Evolutionary conservation across 2,113 vertebrate genomes (phyloP).

Genomic region (Oncorhynchus gorbuscha): DNA sequence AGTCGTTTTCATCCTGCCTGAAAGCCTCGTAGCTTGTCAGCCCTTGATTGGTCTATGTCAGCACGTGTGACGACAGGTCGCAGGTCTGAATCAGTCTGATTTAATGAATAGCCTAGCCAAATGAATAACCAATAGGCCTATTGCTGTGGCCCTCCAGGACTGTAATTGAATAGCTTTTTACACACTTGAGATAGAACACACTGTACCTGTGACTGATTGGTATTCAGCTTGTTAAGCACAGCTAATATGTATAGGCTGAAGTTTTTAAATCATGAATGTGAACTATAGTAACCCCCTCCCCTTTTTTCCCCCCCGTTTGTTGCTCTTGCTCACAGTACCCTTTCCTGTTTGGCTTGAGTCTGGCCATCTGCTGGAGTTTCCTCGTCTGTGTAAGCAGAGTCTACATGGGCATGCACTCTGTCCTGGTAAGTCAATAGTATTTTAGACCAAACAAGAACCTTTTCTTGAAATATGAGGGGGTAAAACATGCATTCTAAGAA

Average conservation of each 20-base stretch:
- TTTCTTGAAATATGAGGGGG: too few species aligned
- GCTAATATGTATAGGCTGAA: background rate
- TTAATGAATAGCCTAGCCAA: too few species aligned
- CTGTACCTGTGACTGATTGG: background rate
- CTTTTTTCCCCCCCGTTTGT: conserved; percentile 1
- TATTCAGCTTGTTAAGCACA: background rate
- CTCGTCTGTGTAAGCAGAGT: conserved; percentile 95
- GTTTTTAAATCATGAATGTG: too few species aligned
- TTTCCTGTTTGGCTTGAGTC: conserved; percentile 82
- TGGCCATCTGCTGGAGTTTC: conserved; percentile 87
- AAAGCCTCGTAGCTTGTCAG: too few species aligned
- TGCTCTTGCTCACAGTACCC: conserved; percentile 79
- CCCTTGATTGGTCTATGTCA: too few species aligned
- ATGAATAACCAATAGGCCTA: too few species aligned
- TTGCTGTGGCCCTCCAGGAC: too few species aligned
- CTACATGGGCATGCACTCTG: conserved; percentile 99
- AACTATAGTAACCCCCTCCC: background rate
- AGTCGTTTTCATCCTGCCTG: too few species aligned
- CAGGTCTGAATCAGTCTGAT: too few species aligned
- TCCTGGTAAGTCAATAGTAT: conserved; percentile 82
- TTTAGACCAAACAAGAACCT: background rate
- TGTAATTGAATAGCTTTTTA: background rate
- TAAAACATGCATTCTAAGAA: too few species aligned
- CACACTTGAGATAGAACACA: background rate
- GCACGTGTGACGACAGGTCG: too few species aligned